These are phyloP conservation scores for Nyctereutes procyonoides DNA, from an alignment of 2,113 vertebrate genomes.

Conservation along the genomic window DNA sequence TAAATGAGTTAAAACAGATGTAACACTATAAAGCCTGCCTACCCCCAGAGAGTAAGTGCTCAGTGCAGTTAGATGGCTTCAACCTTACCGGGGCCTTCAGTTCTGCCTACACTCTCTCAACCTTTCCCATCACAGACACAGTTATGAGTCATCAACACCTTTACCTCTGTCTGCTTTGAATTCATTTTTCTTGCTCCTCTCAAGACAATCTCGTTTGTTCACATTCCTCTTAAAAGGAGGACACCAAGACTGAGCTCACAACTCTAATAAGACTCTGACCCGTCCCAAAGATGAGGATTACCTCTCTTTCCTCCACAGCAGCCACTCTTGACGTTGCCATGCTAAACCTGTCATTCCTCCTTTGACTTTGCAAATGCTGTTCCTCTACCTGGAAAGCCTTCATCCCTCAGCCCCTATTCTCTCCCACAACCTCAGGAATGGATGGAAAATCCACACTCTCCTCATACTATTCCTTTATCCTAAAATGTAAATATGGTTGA, in stretches of 20 bases:
- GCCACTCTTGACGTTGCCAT: not conserved
- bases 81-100: not conserved
- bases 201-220: slow-evolving; percentile 62
- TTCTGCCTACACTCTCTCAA: not conserved
- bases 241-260: not conserved
- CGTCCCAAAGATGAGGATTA: not conserved
- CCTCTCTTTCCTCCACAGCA: not conserved
- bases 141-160: slow-evolving; percentile 53
- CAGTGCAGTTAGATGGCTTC: not conserved
- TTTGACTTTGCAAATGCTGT: not conserved
- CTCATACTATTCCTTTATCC: not conserved
- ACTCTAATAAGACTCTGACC: not conserved
- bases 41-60: not conserved
- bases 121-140: not conserved
- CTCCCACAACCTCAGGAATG: not conserved
- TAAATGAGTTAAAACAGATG: not conserved
- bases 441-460: not conserved
- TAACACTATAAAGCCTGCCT: not conserved
- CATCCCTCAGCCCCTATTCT: not conserved
- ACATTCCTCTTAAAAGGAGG: slow-evolving; percentile 71
- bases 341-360: not conserved
- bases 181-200: slow-evolving; percentile 14
- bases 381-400: not conserved
- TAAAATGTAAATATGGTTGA: not conserved
- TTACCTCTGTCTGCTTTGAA: slow-evolving; percentile 27